A percentile compares a stretch with the other conserved stretches of the same genome.
phyloP scores from a whole-genome alignment of 2,113 vertebrate species.

The Lates calcarifer region DNA sequence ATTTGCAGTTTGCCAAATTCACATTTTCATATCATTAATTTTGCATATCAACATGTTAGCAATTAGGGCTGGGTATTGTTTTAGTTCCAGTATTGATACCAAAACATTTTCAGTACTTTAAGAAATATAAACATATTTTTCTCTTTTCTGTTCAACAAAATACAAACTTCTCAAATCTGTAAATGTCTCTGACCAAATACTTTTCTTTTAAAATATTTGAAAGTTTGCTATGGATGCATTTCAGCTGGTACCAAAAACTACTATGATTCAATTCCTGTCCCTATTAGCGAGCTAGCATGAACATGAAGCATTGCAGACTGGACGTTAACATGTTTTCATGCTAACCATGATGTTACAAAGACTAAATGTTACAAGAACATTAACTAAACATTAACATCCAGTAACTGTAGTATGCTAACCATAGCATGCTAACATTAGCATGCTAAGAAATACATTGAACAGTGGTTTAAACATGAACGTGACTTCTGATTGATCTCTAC shows the following conservation, averaged over 20 bases:
- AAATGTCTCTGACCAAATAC: no score
- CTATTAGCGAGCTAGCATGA: no score
- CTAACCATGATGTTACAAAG: neutral
- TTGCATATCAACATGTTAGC: neutral
- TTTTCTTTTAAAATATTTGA: no score
- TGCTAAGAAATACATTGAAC: neutral
- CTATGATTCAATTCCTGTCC: neutral
- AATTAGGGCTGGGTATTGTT: neutral
- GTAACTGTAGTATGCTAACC: neutral
- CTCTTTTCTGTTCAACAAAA: neutral
- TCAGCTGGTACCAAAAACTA: no score
- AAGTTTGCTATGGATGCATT: no score
- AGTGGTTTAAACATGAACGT: neutral
- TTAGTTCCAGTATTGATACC: neutral
- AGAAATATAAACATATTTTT: neutral
- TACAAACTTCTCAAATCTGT: neutral
- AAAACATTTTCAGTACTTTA: neutral
- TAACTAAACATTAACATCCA: neutral
- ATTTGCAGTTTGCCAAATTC: neutral
- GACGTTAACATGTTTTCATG: neutral
- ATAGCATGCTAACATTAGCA: neutral
- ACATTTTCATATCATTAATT: neutral
- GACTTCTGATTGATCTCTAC: slow-evolving; percentile 33
- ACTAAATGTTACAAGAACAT: neutral
- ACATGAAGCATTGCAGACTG: no score